These are phyloP conservation scores for Antrozous pallidus DNA, from an alignment of 2,797 vertebrate genomes.

Conservation along the genomic window DNA sequence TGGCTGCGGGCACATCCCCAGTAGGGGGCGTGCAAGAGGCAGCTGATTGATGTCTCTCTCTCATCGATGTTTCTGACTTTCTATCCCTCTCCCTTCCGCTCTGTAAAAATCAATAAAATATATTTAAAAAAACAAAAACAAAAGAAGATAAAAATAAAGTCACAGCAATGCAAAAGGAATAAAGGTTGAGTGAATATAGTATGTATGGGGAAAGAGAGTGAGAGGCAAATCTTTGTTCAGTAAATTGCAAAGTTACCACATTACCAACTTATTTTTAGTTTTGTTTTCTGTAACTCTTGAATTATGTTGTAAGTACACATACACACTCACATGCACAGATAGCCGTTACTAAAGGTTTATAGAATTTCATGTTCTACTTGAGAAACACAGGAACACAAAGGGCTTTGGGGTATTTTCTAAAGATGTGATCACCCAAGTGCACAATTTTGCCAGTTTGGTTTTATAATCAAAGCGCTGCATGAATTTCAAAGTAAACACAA, in stretches of 20 bases:
- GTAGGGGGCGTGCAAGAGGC: too few relatives aligned
- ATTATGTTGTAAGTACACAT: background rate
- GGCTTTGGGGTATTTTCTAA: slow-evolving; percentile 48
- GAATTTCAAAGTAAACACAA: slow-evolving; percentile 76
- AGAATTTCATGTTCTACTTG: slow-evolving; percentile 54
- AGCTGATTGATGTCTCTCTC: too few relatives aligned
- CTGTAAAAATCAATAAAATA: too few relatives aligned
- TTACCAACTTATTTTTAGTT: background rate
- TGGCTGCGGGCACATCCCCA: too few relatives aligned
- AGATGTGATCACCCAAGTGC: slow-evolving; percentile 57
- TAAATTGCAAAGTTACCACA: background rate
- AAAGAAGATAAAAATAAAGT: too few relatives aligned
- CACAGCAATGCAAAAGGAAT: background rate
- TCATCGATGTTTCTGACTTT: too few relatives aligned
- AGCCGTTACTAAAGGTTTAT: slow-evolving; percentile 37
- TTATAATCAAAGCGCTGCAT: slow-evolving; percentile 45
- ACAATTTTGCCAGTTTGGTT: slow-evolving; percentile 65
- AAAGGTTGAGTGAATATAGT: background rate
- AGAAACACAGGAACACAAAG: slow-evolving; percentile 53
- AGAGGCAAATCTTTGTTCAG: background rate
- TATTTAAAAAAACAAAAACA: too few relatives aligned
- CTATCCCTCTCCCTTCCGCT: too few relatives aligned
- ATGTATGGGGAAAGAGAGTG: fast-evolving
- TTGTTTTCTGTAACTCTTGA: background rate
- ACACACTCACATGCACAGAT: background rate